Evolutionary conservation across 2,797 vertebrate genomes (phyloP).

Genomic region (Phrynocephalus guinanensis): DNA sequence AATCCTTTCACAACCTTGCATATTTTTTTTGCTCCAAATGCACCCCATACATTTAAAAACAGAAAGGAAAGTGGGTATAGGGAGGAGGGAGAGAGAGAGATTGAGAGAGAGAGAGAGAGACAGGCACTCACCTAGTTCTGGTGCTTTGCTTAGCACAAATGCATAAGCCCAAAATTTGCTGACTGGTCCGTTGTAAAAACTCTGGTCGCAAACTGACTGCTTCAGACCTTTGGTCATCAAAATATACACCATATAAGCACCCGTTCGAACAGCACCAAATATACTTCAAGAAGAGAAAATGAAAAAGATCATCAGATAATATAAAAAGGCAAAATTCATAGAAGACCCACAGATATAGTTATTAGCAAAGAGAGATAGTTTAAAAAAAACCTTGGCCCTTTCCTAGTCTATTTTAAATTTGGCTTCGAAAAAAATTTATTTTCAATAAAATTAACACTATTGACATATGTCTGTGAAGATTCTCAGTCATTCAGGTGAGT

Average conservation of each 20-base stretch:
- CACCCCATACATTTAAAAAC: not conserved
- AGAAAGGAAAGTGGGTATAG: conserved; percentile 5
- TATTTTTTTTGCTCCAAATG: conserved; percentile 34
- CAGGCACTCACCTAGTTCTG: conserved; percentile 92
- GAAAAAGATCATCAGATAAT: conserved; percentile 55
- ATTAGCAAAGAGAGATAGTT: not conserved
- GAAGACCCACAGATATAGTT: not conserved
- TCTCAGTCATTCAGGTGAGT: too few relatives aligned
- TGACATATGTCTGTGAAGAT: not conserved
- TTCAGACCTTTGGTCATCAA: conserved; percentile 99
- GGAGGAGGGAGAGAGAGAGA: too few relatives aligned
- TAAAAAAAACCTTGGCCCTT: not conserved
- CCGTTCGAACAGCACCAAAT: conserved; percentile 97
- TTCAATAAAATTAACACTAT: conserved; percentile 22
- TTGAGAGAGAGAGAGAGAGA: conserved; percentile 9
- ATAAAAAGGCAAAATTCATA: not conserved
- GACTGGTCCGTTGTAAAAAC: conserved; percentile 99
- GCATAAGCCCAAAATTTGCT: conserved; percentile 99
- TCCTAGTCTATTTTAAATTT: not conserved
- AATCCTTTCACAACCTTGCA: conserved; percentile 5
- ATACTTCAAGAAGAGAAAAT: conserved; percentile 83
- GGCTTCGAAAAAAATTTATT: not conserved
- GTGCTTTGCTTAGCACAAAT: conserved; percentile 98
- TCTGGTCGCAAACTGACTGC: conserved; percentile 98
- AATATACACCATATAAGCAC: conserved; percentile 97